A percentile compares a stretch with the other conserved stretches of the same genome.
Evolutionary conservation across 1,140 invertebrate genomes (phyloP).

Genomic region (Centruroides sculpturatus): DNA sequence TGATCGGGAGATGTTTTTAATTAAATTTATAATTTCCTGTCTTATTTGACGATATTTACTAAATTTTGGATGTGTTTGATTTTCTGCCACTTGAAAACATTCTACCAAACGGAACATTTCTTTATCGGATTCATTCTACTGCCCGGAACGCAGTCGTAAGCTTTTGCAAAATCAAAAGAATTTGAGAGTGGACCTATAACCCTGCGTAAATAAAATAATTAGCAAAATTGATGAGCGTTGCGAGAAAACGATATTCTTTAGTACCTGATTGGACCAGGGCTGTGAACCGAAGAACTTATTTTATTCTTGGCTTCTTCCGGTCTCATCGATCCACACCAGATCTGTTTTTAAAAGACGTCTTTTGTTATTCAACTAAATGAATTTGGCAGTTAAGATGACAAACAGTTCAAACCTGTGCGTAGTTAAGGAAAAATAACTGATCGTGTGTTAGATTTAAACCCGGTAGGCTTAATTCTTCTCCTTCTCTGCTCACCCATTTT

Average conservation of each 20-base stretch:
- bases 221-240: neutral
- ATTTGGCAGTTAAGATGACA: too few relatives aligned
- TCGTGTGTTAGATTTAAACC: slow-evolving; percentile 36
- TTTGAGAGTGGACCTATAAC: slow-evolving; percentile 86
- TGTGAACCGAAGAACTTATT: slow-evolving; percentile 85
- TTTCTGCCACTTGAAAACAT: too few relatives aligned
- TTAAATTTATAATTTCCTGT: too few relatives aligned
- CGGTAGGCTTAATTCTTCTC: slow-evolving; percentile 18
- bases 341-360: slow-evolving; percentile 30
- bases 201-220: slow-evolving; percentile 19
- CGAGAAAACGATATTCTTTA: neutral
- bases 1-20: too few relatives aligned
- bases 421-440: slow-evolving; percentile 82
- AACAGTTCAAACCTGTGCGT: slow-evolving; percentile 37
- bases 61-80: too few relatives aligned
- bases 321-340: slow-evolving; percentile 95
- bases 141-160: slow-evolving; percentile 47
- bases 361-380: too few relatives aligned
- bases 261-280: slow-evolving; percentile 73
- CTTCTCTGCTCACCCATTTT: slow-evolving; percentile 20
- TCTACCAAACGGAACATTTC: slow-evolving; percentile 84
- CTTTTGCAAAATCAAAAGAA: slow-evolving; percentile 72
- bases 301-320: slow-evolving; percentile 89
- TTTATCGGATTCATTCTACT: slow-evolving; percentile 78
- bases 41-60: too few relatives aligned